phyloP scores from a whole-genome alignment of 1,140 invertebrate genomes.

The Protaetia brevitarsis region DNA sequence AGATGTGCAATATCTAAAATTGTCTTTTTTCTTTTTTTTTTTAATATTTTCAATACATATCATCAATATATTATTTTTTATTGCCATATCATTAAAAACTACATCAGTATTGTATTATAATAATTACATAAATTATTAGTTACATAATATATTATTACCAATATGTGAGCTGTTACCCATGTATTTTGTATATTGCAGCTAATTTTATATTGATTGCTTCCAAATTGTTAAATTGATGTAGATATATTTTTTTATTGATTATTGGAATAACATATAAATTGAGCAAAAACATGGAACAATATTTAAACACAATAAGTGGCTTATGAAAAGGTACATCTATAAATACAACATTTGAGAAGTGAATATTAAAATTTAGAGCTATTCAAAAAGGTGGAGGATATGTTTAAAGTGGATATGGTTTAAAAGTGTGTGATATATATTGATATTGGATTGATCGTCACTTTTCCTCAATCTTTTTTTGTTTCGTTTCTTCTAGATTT shows the following conservation, averaged over 20 bases:
- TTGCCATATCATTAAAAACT: conserved; percentile 26
- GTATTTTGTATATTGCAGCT: not conserved
- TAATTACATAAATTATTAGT: conserved; percentile 16
- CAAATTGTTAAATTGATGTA: too few relatives aligned
- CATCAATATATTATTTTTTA: conserved; percentile 25
- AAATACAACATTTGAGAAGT: too few relatives aligned
- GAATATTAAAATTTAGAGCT: too few relatives aligned
- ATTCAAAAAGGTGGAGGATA: too few relatives aligned
- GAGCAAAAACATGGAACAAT: too few relatives aligned
- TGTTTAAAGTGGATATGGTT: too few relatives aligned
- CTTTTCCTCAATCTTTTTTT: not conserved
- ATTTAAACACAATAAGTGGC: too few relatives aligned
- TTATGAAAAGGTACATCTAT: too few relatives aligned
- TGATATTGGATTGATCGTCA: not conserved
- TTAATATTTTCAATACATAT: not conserved
- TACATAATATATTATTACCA: conserved; percentile 8
- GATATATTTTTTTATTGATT: too few relatives aligned
- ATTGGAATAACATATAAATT: too few relatives aligned
- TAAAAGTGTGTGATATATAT: too few relatives aligned
- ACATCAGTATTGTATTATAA: conserved; percentile 1
- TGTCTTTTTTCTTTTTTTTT: conserved; percentile 26
- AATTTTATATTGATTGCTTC: too few relatives aligned
- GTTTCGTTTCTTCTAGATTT: not conserved
- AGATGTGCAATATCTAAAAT: conserved; percentile 30
- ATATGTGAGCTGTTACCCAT: conserved; percentile 24